phyloP scores from a whole-genome alignment of 2,888 invertebrate genomes.

The Schrankia costaestrigalis region DNA sequence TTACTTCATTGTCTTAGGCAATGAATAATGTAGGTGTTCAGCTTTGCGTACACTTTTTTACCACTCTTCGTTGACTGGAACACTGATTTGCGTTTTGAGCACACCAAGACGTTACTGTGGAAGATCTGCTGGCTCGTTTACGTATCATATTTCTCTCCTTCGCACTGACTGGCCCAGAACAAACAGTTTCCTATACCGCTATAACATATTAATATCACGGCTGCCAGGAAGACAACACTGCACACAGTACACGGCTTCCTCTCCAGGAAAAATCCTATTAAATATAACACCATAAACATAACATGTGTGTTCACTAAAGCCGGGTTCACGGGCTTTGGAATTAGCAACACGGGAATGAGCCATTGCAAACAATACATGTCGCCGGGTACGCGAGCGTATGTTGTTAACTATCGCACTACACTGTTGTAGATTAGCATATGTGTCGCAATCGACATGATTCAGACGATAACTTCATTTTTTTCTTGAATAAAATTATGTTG shows the following conservation, averaged over 20 bases:
- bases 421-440: constrained; percentile 34
- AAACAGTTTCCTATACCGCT: constrained; percentile 97
- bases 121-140: constrained; percentile 42
- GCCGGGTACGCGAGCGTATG: constrained; percentile 29
- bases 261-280: constrained; percentile 98
- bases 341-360: constrained; percentile 97
- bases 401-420: constrained; percentile 35
- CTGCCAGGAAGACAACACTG: constrained; percentile 95
- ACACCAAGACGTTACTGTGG: constrained; percentile 47
- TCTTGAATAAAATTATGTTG: constrained; percentile 23
- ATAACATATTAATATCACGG: constrained; percentile 96
- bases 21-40: constrained; percentile 19
- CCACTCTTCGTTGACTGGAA: constrained; percentile 39
- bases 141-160: constrained; percentile 82
- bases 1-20: constrained; percentile 22
- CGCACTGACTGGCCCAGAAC: constrained; percentile 93
- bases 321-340: constrained; percentile 98
- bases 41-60: constrained; percentile 24
- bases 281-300: constrained; percentile 97
- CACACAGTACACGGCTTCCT: constrained; percentile 98
- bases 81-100: constrained; percentile 61
- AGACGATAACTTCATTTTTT: constrained; percentile 43
- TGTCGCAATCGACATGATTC: constrained; percentile 60
- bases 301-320: constrained; percentile 97
- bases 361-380: constrained; percentile 98